These are phyloP conservation scores for Xerus inauris DNA, from an alignment of 2,113 vertebrate genomes.

Conservation along the genomic window DNA sequence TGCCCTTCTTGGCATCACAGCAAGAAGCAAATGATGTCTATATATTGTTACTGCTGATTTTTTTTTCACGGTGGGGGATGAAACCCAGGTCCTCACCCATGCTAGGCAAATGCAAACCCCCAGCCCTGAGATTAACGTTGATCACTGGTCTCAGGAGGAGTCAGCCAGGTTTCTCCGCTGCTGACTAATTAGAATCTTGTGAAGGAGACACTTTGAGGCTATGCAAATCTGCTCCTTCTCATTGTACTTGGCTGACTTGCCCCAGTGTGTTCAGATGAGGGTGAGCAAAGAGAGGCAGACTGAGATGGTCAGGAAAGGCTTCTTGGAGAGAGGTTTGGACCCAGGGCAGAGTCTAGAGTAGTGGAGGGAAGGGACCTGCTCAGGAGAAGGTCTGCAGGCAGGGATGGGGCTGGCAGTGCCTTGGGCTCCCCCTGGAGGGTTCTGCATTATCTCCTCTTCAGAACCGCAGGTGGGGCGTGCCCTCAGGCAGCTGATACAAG, in stretches of 20 bases:
- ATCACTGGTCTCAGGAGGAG: not conserved
- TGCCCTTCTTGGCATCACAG: not conserved
- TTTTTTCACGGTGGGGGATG: not conserved
- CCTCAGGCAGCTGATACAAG: too few species aligned
- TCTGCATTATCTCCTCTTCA: not conserved
- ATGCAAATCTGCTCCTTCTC: not conserved
- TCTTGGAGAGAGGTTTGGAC: not conserved
- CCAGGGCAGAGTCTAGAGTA: not conserved
- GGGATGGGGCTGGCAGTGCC: not conserved
- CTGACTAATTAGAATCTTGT: not conserved
- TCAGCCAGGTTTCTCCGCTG: not conserved
- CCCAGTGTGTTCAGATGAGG: not conserved
- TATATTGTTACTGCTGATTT: not conserved
- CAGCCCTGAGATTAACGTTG: not conserved
- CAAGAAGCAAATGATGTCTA: not conserved
- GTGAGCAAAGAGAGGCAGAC: not conserved
- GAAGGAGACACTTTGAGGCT: not conserved
- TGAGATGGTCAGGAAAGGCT: not conserved
- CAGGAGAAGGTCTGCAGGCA: not conserved
- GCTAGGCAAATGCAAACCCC: not conserved
- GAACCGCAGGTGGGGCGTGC: not conserved
- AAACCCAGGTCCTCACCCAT: not conserved
- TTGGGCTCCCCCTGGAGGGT: too few species aligned
- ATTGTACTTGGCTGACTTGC: not conserved
- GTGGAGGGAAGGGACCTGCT: not conserved